phyloP scores from a whole-genome alignment of 2,113 vertebrate species.

The Tragelaphus imberbis region DNA sequence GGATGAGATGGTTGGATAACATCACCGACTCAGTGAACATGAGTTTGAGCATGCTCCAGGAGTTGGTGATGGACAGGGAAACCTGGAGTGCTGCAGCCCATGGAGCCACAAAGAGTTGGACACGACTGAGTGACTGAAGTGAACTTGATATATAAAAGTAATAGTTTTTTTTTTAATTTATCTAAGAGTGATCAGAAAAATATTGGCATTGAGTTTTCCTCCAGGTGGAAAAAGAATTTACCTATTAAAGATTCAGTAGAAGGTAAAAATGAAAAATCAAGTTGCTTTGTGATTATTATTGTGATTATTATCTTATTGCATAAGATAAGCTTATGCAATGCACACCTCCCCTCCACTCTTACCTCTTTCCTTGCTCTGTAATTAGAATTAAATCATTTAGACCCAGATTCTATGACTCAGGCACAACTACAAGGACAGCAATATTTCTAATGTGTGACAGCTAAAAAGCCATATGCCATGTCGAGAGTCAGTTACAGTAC shows the following conservation, averaged over 20 bases:
- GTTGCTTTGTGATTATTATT: background rate
- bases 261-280: background rate
- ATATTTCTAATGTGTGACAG: background rate
- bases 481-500: background rate
- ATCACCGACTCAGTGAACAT: rapidly evolving
- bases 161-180: background rate
- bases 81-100: background rate
- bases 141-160: background rate
- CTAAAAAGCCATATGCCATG: background rate
- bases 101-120: background rate
- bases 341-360: background rate
- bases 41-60: background rate
- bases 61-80: background rate
- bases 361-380: background rate
- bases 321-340: background rate
- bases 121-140: background rate
- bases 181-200: background rate
- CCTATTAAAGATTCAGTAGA: background rate
- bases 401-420: background rate
- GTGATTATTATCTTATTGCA: too few species aligned
- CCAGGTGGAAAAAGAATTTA: background rate
- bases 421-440: background rate
- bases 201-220: background rate
- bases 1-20: background rate
- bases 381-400: background rate